Base-by-base conservation (phyloP, 1,140 invertebrate genomes). In the Ctenoplectra terminalis region DNA sequence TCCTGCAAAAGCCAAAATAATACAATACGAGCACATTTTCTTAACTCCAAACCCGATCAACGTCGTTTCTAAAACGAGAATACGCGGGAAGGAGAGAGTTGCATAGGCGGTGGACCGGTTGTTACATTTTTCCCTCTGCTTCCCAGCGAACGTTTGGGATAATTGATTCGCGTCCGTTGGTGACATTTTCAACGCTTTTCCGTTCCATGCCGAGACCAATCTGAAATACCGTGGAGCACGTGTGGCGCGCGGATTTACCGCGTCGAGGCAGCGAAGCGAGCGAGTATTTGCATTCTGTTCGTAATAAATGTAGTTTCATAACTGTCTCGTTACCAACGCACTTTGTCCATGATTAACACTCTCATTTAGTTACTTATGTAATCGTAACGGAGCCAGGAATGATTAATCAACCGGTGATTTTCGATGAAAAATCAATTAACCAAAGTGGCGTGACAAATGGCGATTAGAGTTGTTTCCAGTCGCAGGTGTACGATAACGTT, bases 161-260 rank as follows among this genome's bases (percentile, higher is more conserved):
- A 82, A 85, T 86, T 81, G 84, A 86, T 86, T 85, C 75, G 61
- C 60, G 43, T 60, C 29, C n/a, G 46, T 74, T 31, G 70, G 37
- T 72, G 83, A 85, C 69, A 82, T 85, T 86, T 72, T 61, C 48
- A 70, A 31, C 69, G 76, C n/a, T 81, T 75, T 81, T 71, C 67
- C 63, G 17, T 37, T 56, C 31, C 50, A 15, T n/a, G 17, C n/a
- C 70, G 29, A 23, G 79, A 82, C 31, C 40, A 70, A 56, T 77
- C 52, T 60, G 58, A 82, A 70, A 82, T 76, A 70, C 15, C 17
- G 3, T 20, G 48, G 29, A 8, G 66, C 58, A 46, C 34, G 63
- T 9, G 60, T 11, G 50, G 17, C 31, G 9, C 31, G 26, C 8
- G 40, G n/a, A 43, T 71, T 70, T 71, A 46, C 46, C 46, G 46